Evolutionary conservation across 2,113 vertebrate genomes (phyloP), one percentile per base, ranked within the genome.

Genomic region (Cinclus mexicanus): DNA sequence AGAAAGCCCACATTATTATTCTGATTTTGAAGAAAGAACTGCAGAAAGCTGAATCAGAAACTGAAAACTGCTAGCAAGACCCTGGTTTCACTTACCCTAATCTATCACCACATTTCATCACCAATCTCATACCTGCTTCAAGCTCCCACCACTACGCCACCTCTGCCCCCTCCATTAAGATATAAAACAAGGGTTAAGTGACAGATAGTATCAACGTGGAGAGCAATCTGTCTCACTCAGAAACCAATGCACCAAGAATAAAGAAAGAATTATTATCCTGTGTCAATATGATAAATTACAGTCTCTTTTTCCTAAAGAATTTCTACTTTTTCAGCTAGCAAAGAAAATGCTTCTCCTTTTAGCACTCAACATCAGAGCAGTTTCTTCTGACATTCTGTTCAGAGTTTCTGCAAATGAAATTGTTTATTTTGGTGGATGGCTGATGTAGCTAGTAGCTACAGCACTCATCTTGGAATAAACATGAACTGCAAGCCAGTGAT

Each of bases 241-340:
- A 81, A 95, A 78, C 57, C 85, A 85, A 7, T 71, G 55, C 70
- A 80, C 29, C 2, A 0, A 74, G 79, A 94, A 90, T 79, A 97
- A 95, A 92, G 91, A 89, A 84, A 91, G 90, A 93, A 87, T 91
- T 95, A 94, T 85, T 95, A 93, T 89, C 80, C 80, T 53, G 49
- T 89, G 93, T 96, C 95, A 94, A 93, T 95, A 89, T 94, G 95
- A 96, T 72, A 96, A 96, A 95, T 94, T 94, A 79, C 46, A 65
- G 68, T 11, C 42, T 65, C 33, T 91, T 90, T 87, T 84, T 19
- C 50, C 46, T 49, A 59, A 90, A 31, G 53, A 90, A 92, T 87
- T 92, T 90, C 41, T 75, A 68, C 31, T 52, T 94, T 90, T 89
- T 68, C 83, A 83, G 8, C 72, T 75, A 49, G 31, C 15, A 67